These are phyloP conservation scores for Papilio helenus DNA, from an alignment of 1,140 invertebrate species.

Conservation along the genomic window DNA sequence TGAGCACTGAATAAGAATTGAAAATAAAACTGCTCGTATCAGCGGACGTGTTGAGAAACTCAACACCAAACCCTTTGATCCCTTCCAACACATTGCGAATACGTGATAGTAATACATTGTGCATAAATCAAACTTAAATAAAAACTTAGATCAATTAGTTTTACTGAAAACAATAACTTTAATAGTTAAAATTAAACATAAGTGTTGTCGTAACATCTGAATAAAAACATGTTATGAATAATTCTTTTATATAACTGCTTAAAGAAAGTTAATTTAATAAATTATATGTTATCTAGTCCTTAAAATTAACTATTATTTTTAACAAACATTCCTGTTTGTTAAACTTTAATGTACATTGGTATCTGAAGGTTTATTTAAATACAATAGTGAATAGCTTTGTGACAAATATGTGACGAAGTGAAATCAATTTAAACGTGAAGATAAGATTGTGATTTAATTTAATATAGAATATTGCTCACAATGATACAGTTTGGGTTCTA, in stretches of 20 bases:
- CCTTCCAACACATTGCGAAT: conserved; percentile 30
- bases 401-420: too few species aligned
- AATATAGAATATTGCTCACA: too few species aligned
- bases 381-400: neutral
- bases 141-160: neutral
- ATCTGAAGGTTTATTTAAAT: neutral
- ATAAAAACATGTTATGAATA: too few species aligned
- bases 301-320: too few species aligned
- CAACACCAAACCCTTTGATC: conserved; percentile 31
- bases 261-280: too few species aligned
- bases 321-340: neutral
- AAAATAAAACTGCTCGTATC: conserved; percentile 29
- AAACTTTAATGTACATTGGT: neutral
- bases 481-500: too few species aligned
- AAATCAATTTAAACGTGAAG: too few species aligned
- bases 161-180: neutral
- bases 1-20: conserved; percentile 20
- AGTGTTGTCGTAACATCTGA: too few species aligned
- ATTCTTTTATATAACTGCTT: too few species aligned
- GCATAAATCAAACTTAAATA: neutral
- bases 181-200: neutral
- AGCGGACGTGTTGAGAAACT: conserved; percentile 24
- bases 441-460: too few species aligned
- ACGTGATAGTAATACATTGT: conserved; percentile 29
- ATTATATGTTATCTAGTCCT: too few species aligned